Evolutionary conservation across 2,113 vertebrate genomes (phyloP).

Genomic region (Tauraco erythrolophus): DNA sequence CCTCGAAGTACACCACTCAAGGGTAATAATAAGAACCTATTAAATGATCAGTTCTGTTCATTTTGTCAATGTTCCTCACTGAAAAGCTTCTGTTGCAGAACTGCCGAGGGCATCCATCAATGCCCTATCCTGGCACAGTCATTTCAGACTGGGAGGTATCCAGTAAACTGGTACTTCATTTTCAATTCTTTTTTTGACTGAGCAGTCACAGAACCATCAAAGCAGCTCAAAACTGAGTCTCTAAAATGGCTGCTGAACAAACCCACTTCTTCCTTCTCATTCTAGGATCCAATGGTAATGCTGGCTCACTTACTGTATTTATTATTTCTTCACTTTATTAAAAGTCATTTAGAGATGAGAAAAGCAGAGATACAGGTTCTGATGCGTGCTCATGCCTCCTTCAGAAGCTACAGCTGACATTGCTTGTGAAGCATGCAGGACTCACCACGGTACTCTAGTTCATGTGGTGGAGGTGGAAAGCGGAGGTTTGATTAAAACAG

Average conservation of each 20-base stretch:
- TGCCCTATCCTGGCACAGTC: neutral
- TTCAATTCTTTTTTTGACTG: slow-evolving; percentile 56
- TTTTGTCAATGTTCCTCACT: neutral
- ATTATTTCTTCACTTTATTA: neutral
- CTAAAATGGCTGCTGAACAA: neutral
- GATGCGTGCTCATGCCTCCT: neutral
- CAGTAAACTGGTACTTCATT: slow-evolving; percentile 10
- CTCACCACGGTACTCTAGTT: neutral
- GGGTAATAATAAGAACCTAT: neutral
- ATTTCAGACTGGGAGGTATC: neutral
- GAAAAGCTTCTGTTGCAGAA: neutral
- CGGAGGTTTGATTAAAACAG: neutral
- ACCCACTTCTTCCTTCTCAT: neutral
- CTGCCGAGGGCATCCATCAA: neutral
- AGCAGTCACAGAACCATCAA: slow-evolving; percentile 51
- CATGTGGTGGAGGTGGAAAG: neutral
- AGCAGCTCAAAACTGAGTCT: neutral
- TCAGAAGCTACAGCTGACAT: neutral
- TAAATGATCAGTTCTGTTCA: neutral
- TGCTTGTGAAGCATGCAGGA: neutral
- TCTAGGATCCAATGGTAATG: neutral
- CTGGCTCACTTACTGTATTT: neutral
- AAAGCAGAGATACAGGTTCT: neutral
- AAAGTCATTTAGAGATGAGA: neutral
- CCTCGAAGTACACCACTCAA: neutral